phyloP scores from a whole-genome alignment of 2,113 vertebrate genomes.

The Equus quagga region DNA sequence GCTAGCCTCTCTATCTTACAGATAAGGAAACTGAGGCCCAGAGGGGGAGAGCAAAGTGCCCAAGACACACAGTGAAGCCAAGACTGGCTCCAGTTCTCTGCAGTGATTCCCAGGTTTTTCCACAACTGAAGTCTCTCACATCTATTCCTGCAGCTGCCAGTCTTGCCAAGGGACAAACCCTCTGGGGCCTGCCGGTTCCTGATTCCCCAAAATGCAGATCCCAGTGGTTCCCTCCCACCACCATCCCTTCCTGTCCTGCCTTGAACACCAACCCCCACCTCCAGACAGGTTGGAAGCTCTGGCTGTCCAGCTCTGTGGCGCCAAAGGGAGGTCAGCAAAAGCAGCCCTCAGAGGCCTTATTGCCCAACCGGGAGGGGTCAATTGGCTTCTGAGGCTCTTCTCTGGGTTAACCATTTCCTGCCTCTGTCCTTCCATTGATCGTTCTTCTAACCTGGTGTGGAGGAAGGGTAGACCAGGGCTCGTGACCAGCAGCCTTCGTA shows the following conservation, averaged over 20 bases:
- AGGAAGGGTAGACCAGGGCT: not conserved
- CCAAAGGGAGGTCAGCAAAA: slow-evolving; percentile 59
- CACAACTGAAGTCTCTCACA: not conserved
- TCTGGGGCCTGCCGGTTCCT: not conserved
- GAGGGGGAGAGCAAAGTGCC: not conserved
- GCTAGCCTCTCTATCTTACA: not conserved
- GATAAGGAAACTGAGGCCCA: not conserved
- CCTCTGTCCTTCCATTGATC: not conserved
- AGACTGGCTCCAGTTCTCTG: not conserved
- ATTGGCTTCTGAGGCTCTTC: not conserved
- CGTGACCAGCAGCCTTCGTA: not conserved
- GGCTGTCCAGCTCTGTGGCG: not conserved
- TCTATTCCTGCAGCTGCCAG: not conserved
- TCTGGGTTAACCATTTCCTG: slow-evolving; percentile 64
- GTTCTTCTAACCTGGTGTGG: not conserved
- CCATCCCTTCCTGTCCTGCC: not conserved
- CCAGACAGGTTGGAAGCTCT: not conserved
- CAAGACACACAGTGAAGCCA: not conserved
- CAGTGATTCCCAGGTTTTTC: not conserved
- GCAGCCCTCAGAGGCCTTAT: not conserved
- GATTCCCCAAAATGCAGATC: not conserved
- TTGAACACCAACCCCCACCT: not conserved
- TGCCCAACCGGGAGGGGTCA: slow-evolving; percentile 59
- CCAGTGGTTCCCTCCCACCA: not conserved
- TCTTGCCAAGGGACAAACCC: not conserved